A percentile compares a stretch with the other conserved stretches of the same genome.
Conservation (phyloP, 2,113 vertebrate genomes). For the Corvus hawaiiensis region DNA sequence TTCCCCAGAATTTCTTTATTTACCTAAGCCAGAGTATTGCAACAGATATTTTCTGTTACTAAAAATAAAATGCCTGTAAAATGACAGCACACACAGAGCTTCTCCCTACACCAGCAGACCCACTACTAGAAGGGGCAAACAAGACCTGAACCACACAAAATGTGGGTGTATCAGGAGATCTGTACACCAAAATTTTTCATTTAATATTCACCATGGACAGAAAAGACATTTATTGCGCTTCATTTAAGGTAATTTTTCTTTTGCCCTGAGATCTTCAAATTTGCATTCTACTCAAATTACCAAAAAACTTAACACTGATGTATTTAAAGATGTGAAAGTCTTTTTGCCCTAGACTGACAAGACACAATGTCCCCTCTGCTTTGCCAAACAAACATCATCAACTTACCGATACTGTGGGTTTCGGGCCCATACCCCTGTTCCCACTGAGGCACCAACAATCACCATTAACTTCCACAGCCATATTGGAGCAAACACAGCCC, state of each 20-base stretch:
- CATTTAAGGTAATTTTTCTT: background rate
- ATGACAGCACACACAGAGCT: background rate
- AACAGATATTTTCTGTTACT: background rate
- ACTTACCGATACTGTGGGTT: slow-evolving; percentile 96
- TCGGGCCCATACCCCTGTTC: slow-evolving; percentile 94
- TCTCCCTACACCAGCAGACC: background rate
- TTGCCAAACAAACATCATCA: background rate
- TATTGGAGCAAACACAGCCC: slow-evolving; percentile 96
- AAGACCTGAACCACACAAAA: background rate
- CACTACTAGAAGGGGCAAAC: background rate
- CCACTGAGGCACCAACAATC: slow-evolving; percentile 92
- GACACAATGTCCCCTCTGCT: background rate
- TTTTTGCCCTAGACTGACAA: background rate
- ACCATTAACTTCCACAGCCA: slow-evolving; percentile 99
- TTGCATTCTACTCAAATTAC: background rate
- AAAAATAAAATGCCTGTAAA: background rate
- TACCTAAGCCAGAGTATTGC: background rate
- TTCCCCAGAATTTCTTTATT: background rate
- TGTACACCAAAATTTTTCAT: background rate
- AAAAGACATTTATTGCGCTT: background rate
- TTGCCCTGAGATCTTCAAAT: background rate
- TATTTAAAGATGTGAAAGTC: background rate
- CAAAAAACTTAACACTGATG: background rate
- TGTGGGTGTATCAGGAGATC: background rate
- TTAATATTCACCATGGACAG: background rate